Evolutionary conservation across 2,888 invertebrate species (phyloP).

Genomic region (Periphyllus acericola): DNA sequence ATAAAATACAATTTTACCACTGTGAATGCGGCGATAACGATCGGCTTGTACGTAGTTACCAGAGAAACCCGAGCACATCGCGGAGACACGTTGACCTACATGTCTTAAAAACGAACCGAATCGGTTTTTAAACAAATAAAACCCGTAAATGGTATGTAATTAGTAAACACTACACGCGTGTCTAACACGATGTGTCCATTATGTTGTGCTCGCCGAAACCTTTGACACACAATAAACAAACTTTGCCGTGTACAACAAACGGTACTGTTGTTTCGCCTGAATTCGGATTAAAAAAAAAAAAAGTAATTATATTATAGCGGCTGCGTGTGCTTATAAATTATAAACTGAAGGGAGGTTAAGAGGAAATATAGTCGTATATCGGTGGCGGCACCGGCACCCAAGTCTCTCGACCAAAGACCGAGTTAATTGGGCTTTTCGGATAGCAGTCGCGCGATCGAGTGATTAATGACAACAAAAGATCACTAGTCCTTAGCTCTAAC

Average conservation of each 20-base stretch:
- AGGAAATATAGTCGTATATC: neutral
- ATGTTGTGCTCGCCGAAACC: neutral
- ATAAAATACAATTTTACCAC: neutral
- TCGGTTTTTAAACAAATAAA: neutral
- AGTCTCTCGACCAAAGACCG: conserved; percentile 18
- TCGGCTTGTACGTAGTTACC: neutral
- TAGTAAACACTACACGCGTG: neutral
- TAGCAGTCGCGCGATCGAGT: neutral
- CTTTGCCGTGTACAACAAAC: neutral
- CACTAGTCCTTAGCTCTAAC: neutral
- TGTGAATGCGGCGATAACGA: neutral
- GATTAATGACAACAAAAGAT: conserved; percentile 38
- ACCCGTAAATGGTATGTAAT: neutral
- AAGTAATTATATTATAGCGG: conserved; percentile 13
- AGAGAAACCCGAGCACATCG: neutral
- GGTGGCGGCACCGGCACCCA: conserved; percentile 30
- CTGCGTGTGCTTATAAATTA: conserved; percentile 25
- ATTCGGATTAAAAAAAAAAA: conserved; percentile 25
- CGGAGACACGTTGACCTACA: neutral
- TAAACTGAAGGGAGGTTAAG: conserved; percentile 28
- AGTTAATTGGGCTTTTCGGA: conserved; percentile 47
- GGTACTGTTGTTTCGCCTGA: conserved; percentile 1
- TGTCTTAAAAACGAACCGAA: neutral
- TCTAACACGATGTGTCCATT: neutral
- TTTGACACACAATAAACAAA: neutral